Evolutionary conservation across 2,797 vertebrate species (phyloP).

Genomic region (Smutsia temminckii): DNA sequence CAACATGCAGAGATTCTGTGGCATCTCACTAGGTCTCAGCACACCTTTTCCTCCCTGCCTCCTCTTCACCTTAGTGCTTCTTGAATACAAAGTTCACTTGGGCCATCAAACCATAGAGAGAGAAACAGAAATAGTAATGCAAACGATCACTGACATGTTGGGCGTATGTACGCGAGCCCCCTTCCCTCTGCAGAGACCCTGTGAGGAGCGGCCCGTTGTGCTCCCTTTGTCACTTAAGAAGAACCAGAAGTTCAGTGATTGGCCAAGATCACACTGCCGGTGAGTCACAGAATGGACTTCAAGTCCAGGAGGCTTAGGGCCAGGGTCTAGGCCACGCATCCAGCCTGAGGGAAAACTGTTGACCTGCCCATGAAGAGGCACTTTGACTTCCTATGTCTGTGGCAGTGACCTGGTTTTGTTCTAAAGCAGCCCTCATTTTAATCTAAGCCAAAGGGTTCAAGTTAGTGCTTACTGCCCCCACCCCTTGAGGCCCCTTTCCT

Average conservation of each 20-base stretch:
- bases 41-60: conserved; percentile 36
- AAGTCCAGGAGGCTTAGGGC: neutral
- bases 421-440: neutral
- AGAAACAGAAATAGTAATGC: conserved; percentile 41
- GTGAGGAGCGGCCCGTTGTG: neutral
- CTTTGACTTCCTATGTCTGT: conserved; percentile 66
- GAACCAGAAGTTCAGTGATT: neutral
- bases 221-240: neutral
- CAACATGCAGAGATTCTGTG: conserved; percentile 60
- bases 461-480: neutral
- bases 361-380: conserved; percentile 13
- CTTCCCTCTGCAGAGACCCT: neutral
- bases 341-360: conserved; percentile 43
- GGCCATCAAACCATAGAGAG: conserved; percentile 61
- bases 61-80: conserved; percentile 60
- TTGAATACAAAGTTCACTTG: conserved; percentile 58
- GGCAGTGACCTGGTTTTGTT: conserved; percentile 38
- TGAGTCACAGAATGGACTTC: neutral
- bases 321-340: neutral
- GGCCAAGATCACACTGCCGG: neutral
- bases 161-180: neutral
- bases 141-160: too few species aligned
- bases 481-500: neutral
- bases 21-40: conserved; percentile 21
- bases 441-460: conserved; percentile 2